Evolutionary conservation across 2,797 vertebrate genomes (phyloP).

Genomic region (Micropoecilia bifurca): DNA sequence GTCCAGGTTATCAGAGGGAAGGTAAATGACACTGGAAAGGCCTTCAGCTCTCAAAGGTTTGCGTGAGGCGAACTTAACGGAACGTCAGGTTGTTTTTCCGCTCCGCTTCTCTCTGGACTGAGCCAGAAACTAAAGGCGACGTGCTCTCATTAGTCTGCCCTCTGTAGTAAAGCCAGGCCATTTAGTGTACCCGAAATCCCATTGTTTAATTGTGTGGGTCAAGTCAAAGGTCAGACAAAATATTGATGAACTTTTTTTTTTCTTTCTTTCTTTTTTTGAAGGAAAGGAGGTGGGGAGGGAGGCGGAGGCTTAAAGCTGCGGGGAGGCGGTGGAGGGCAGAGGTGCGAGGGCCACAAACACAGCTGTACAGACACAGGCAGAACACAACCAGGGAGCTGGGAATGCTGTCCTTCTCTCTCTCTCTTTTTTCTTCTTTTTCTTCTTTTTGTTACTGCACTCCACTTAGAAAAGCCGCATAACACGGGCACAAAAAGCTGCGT

Average conservation of each 20-base stretch:
- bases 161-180: slow-evolving; percentile 90
- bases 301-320: slow-evolving; percentile 70
- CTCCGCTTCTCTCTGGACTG: slow-evolving; percentile 89
- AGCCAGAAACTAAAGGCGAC: slow-evolving; percentile 97
- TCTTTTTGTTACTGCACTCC: neutral
- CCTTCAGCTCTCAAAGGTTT: slow-evolving; percentile 85
- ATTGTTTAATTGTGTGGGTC: slow-evolving; percentile 92
- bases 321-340: slow-evolving; percentile 59
- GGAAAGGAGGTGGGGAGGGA: slow-evolving; percentile 43
- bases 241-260: slow-evolving; percentile 87
- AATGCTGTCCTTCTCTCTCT: slow-evolving; percentile 1
- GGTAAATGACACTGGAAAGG: slow-evolving; percentile 61
- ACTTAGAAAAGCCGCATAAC: neutral
- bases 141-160: slow-evolving; percentile 99
- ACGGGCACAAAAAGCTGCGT: neutral
- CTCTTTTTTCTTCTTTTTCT: neutral
- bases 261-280: slow-evolving; percentile 69
- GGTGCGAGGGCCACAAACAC: slow-evolving; percentile 75
- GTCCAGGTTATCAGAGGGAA: slow-evolving; percentile 31
- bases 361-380: slow-evolving; percentile 69
- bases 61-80: slow-evolving; percentile 86
- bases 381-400: slow-evolving; percentile 35
- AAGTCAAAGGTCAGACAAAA: slow-evolving; percentile 96
- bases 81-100: slow-evolving; percentile 90
- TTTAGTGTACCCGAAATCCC: slow-evolving; percentile 93